Base-by-base conservation (phyloP, 2,888 invertebrate species). In the Allolobophora icterica region DNA sequence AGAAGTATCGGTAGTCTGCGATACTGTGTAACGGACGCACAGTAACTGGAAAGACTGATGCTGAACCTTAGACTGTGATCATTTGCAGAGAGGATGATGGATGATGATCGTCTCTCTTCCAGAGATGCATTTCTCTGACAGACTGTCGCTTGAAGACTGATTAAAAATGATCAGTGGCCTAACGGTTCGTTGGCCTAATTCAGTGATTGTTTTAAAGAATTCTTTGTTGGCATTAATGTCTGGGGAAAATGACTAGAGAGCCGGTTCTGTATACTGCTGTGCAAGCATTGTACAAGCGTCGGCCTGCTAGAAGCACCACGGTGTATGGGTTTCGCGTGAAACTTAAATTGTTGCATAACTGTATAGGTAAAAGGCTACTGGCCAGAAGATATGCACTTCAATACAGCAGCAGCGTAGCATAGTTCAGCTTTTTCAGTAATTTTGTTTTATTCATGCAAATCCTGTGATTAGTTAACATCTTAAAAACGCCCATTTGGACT, bases 381-480 rank as follows among this genome's bases (percentile, higher is more conserved):
- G n/a, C n/a, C 30, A 11, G 71, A 71, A 30, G 71, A 71, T 30
- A 71, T 71, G 71, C 71, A 71, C 71, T 71, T 71, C 71, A n/a
- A 8, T 71, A 71, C 71, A 71, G 71, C 71, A 71, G 71, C n/a
- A 13, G 71, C 30, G 17, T 71, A 71, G 71, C n/a, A n/a, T 71
- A 71, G 71, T 71, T 71, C 71, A n/a, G 71, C 30, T 52, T 52
- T 71, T 71, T 71, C 30, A 71, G 71, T 71, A 71, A 71, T 71
- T 71, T 71, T 71, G 71, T 71, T 71, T 71, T 71, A 71, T 71
- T n/a, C 71, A n/a, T n/a, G 71, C 71, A 71, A 71, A 71, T 71
- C 71, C 71, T 71, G 71, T 71, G 71, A 71, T 71, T 71, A n/a
- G 71, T n/a, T 71, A 71, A 71, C 71, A 71, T 71, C 71, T 71